Evolutionary conservation across 2,797 vertebrate genomes (phyloP).

Genomic region (Catostomus latipinnis): DNA sequence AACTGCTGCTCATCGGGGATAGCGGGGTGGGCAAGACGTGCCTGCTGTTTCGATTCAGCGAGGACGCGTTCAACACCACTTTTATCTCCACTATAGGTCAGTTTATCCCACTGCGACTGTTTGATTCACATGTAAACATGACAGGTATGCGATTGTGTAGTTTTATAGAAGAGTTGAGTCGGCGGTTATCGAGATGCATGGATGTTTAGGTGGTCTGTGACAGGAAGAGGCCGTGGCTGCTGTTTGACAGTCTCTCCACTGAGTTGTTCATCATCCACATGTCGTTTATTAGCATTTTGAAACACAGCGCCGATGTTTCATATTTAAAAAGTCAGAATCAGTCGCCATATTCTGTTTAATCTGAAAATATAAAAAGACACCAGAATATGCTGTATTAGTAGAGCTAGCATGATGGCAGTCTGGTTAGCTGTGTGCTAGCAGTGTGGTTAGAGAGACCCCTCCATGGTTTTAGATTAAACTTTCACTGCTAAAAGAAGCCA

Average conservation of each 20-base stretch:
- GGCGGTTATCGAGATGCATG: background rate
- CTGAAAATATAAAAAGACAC: too few species aligned
- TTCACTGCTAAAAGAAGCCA: background rate
- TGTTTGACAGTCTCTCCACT: constrained; percentile 10
- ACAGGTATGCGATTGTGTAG: background rate
- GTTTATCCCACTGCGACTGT: constrained; percentile 52
- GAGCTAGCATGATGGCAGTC: constrained; percentile 1
- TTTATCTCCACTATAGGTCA: constrained; percentile 93
- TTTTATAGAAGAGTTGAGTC: background rate
- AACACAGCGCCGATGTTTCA: background rate
- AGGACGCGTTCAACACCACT: constrained; percentile 87
- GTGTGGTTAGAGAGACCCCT: background rate
- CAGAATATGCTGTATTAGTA: background rate
- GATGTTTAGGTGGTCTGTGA: constrained; percentile 17
- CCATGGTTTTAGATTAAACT: background rate
- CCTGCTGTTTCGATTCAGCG: constrained; percentile 91
- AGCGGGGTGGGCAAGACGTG: constrained; percentile 94
- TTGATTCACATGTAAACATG: constrained; percentile 1
- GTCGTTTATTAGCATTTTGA: background rate
- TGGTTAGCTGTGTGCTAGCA: constrained; percentile 21
- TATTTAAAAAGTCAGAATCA: too few species aligned
- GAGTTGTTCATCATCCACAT: background rate
- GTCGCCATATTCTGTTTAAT: too few species aligned
- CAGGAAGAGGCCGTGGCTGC: constrained; percentile 50
- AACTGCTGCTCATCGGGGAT: constrained; percentile 92